These are phyloP conservation scores for Thamnophis elegans DNA, from an alignment of 2,797 vertebrate genomes.

Conservation along the genomic window DNA sequence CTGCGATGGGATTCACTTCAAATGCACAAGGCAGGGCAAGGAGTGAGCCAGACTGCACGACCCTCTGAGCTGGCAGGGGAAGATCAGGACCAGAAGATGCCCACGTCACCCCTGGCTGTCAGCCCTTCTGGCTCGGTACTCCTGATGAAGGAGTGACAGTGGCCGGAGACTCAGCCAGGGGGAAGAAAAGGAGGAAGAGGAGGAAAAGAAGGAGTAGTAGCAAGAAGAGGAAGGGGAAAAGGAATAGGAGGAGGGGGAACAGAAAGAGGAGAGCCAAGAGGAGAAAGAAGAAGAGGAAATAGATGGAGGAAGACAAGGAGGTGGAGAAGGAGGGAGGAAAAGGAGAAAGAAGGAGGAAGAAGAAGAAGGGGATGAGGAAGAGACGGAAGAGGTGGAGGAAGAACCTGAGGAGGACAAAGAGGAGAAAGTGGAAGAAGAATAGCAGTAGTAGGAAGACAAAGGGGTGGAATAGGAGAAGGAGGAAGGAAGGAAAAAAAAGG, in stretches of 20 bases:
- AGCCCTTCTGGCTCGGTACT: neutral
- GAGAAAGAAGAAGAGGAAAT: too few relatives aligned
- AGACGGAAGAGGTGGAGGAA: neutral
- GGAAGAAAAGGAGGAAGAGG: too few relatives aligned
- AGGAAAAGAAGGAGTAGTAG: too few relatives aligned
- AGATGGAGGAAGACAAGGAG: too few relatives aligned
- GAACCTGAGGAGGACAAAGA: neutral
- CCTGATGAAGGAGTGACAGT: neutral
- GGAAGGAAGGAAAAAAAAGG: neutral
- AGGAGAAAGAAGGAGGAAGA: too few relatives aligned
- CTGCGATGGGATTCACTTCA: neutral
- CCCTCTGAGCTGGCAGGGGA: neutral
- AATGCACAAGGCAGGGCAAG: neutral
- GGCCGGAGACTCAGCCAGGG: neutral
- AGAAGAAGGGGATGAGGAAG: neutral
- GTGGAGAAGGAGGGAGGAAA: too few relatives aligned
- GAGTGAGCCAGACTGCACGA: neutral
- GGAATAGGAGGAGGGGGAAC: neutral
- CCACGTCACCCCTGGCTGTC: neutral
- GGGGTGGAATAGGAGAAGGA: neutral
- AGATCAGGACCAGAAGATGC: neutral
- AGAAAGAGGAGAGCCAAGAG: too few relatives aligned
- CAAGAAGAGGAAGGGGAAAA: neutral
- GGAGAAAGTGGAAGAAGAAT: neutral
- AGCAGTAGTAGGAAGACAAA: rapidly evolving